Evolutionary conservation across 2,888 invertebrate genomes (phyloP), one percentile per base, ranked within the genome.

Genomic region (Lysandra bellargus): DNA sequence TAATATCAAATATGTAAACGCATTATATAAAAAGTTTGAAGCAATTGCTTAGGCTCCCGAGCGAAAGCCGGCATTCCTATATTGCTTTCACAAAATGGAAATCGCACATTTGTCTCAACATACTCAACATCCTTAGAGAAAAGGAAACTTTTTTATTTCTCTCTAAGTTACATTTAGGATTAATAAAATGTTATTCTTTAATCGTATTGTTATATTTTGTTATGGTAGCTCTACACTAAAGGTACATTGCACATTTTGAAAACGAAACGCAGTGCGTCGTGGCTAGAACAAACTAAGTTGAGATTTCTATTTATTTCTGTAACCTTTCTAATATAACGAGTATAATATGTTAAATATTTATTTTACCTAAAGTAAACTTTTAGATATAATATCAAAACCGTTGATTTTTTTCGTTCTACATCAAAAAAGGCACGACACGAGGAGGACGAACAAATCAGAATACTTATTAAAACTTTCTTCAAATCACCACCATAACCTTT

Each of bases 81-180:
- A 75, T 75, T 49, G 49, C 49, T 75, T 74, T 74, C 4, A 44
- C 49, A 75, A 23, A 75, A 75, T 49, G 75, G 49, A 49, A 75
- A 23, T 75, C 23, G 30, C 49, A 49, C 49, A 75, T 44, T 75
- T 75, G 49, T 23, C 49, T 30, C 75, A 49, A 75, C 49, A 69
- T 37, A 69, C 33, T 69, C 17, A 37, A 69, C 69, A 69, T 69
- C 37, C 69, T 33, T 69, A 17, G 14, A 69, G 33, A 69, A 33
- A 69, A 69, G 14, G 14, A 69, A 33, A 17, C 14, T 69, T 69
- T 69, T 64, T 64, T 64, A 61, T 61, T 64, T 64, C 30, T 23
- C 23, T 9, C 12, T 30, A 30, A 30, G 3, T 61, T 9, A 64
- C 61, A 6, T 61, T 61, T 23, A 61, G 17, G 57, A 57, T 57